phyloP scores from a whole-genome alignment of 1,140 invertebrate genomes.

The Phymastichus coffea region DNA sequence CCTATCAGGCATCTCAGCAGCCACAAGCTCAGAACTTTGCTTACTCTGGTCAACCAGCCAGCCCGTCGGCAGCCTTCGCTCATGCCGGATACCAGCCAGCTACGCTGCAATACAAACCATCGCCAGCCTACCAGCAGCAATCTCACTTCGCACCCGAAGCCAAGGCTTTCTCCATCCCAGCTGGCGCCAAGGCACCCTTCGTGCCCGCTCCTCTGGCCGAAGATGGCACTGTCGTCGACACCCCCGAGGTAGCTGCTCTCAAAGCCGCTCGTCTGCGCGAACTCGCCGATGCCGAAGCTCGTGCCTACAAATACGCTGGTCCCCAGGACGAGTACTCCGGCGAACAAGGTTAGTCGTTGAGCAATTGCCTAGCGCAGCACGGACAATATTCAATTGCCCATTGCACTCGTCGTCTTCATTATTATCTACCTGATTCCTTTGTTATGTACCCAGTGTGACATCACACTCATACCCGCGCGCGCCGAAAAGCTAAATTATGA shows the following conservation, averaged over 20 bases:
- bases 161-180: slow-evolving; percentile 34
- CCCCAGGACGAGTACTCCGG: slow-evolving; percentile 44
- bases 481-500: no score
- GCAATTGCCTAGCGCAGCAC: no score
- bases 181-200: slow-evolving; percentile 37
- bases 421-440: no score
- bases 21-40: slow-evolving; percentile 14
- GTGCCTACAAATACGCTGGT: slow-evolving; percentile 57
- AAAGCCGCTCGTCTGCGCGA: slow-evolving; percentile 51
- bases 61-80: slow-evolving; percentile 19
- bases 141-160: slow-evolving; percentile 33
- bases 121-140: slow-evolving; percentile 33
- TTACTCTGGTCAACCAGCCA: slow-evolving; percentile 22
- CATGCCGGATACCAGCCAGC: slow-evolving; percentile 8
- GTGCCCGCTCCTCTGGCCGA: slow-evolving; percentile 61
- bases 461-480: no score
- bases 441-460: no score
- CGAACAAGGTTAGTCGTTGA: slow-evolving; percentile 43
- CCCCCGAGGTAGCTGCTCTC: slow-evolving; percentile 62
- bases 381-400: no score
- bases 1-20: no score
- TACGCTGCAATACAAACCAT: slow-evolving; percentile 26
- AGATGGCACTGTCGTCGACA: slow-evolving; percentile 61
- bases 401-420: no score
- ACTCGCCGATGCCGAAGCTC: slow-evolving; percentile 53